A percentile compares a stretch with the other conserved stretches of the same genome.
Evolutionary conservation across 2,113 vertebrate species (phyloP).

Genomic region (Hassar affinis): DNA sequence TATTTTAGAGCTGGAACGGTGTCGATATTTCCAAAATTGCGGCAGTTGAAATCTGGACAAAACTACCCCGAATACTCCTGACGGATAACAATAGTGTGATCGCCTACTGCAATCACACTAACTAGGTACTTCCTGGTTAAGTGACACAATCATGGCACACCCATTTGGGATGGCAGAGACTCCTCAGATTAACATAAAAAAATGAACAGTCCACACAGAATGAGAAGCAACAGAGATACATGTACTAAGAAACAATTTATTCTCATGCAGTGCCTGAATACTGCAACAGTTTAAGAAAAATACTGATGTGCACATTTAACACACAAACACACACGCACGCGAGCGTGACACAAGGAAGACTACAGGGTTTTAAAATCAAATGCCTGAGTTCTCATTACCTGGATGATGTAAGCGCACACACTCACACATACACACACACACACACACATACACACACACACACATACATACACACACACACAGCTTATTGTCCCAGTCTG

Average conservation of each 20-base stretch:
- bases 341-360: slow-evolving; percentile 66
- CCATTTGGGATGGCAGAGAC: not conserved
- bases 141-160: not conserved
- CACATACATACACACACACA: slow-evolving; percentile 55
- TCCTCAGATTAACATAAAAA: not conserved
- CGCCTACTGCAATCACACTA: too few relatives aligned
- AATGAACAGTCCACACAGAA: not conserved
- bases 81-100: too few relatives aligned
- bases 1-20: too few relatives aligned
- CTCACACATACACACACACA: not conserved
- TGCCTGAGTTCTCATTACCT: slow-evolving; percentile 75
- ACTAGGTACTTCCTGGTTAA: not conserved
- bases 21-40: too few relatives aligned
- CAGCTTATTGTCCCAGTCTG: slow-evolving; percentile 16
- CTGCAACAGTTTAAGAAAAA: slow-evolving; percentile 4
- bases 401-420: slow-evolving; percentile 59
- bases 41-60: too few relatives aligned
- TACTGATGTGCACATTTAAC: slow-evolving; percentile 18
- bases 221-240: not conserved
- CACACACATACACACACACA: slow-evolving; percentile 58
- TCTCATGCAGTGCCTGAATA: slow-evolving; percentile 38
- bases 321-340: slow-evolving; percentile 23
- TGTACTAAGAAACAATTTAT: slow-evolving; percentile 37
- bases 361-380: slow-evolving; percentile 54
- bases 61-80: too few relatives aligned